Conservation (phyloP, 2,113 vertebrate species). For the Turdus rufiventris region DNA sequence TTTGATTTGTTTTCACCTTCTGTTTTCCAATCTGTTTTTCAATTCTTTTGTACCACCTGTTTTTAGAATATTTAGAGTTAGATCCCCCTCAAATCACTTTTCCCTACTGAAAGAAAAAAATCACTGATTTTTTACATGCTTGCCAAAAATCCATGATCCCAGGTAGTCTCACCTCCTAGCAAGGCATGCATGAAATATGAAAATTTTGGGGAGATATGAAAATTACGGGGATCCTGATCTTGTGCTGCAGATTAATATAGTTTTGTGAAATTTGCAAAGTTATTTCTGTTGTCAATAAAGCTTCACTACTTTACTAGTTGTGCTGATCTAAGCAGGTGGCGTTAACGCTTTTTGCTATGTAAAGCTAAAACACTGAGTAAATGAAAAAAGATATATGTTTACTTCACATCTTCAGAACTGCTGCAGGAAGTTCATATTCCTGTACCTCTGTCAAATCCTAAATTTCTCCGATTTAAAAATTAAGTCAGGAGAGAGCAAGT, state of each 20-base stretch:
- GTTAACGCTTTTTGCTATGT: not conserved
- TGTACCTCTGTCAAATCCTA: not conserved
- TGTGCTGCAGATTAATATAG: not conserved
- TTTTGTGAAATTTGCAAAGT: not conserved
- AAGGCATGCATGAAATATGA: not conserved
- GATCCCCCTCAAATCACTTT: not conserved
- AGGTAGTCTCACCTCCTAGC: not conserved
- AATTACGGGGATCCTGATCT: not conserved
- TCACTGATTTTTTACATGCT: not conserved
- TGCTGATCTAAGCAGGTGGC: not conserved
- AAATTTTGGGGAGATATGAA: not conserved
- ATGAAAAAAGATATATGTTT: not conserved
- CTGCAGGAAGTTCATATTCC: not conserved
- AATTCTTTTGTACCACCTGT: not conserved
- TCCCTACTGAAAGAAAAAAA: not conserved
- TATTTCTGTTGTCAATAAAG: not conserved
- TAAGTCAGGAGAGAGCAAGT: not conserved
- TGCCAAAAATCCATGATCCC: not conserved
- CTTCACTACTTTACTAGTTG: not conserved
- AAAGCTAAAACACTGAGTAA: not conserved
- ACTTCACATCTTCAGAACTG: not conserved
- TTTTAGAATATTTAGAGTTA: not conserved
- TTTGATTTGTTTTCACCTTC: not conserved
- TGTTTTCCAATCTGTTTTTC: not conserved
- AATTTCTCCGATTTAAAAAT: not conserved